Conservation (phyloP, 2,113 vertebrate species). For the Speoplatyrhinus poulsoni region DNA sequence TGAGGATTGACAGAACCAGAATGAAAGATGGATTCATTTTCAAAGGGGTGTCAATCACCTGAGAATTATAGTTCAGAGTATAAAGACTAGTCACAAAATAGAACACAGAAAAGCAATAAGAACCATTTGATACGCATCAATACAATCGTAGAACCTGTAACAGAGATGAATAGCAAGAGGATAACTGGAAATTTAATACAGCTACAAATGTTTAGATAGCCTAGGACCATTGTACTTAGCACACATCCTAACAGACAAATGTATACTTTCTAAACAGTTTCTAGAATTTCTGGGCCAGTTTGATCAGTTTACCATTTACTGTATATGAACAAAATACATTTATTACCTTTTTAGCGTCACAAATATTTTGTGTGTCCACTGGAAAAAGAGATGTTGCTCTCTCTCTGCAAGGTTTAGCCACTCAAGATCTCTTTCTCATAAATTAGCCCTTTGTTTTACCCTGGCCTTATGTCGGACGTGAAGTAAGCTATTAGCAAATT, state of each 20-base stretch:
- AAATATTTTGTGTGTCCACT: constrained; percentile 19
- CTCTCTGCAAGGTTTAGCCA: constrained; percentile 33
- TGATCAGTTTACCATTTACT: not conserved
- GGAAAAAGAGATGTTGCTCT: constrained; percentile 29
- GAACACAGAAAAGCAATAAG: not conserved
- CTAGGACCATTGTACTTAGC: too few relatives aligned
- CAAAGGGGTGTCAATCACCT: constrained; percentile 22
- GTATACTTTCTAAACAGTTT: not conserved
- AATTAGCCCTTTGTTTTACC: constrained; percentile 61
- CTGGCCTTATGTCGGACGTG: constrained; percentile 67
- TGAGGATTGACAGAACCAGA: constrained; percentile 44
- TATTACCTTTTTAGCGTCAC: constrained; percentile 46
- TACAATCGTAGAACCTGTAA: too few relatives aligned
- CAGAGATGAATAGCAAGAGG: not conserved
- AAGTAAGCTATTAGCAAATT: constrained; percentile 73
- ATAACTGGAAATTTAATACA: not conserved
- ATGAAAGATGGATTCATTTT: constrained; percentile 56
- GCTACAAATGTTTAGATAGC: too few relatives aligned
- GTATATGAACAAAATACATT: not conserved
- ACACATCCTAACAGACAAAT: too few relatives aligned
- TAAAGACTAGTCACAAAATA: not conserved
- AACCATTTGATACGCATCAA: not conserved
- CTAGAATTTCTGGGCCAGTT: not conserved
- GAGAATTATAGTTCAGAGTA: not conserved
- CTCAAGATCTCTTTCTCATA: constrained; percentile 32